These are phyloP conservation scores for Cryptocephalus primarius DNA, from an alignment of 2,888 invertebrate genomes.

Conservation along the genomic window DNA sequence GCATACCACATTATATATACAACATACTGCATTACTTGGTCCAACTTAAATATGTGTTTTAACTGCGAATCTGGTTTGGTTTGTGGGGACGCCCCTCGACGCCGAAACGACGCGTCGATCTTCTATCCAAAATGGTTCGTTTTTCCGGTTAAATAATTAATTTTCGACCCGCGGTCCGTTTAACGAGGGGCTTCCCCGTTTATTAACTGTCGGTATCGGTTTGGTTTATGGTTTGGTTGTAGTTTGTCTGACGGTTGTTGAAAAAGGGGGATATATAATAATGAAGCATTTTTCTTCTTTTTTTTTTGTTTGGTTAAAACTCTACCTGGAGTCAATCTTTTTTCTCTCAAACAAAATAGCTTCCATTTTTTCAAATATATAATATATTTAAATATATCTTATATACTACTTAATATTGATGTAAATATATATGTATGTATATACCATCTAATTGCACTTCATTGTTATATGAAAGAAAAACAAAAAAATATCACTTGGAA, in stretches of 20 bases:
- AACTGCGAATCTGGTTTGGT: conserved; percentile 37
- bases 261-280: conserved; percentile 20
- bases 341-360: conserved; percentile 55
- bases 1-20: conserved; percentile 31
- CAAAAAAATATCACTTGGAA: conserved; percentile 22
- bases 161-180: neutral
- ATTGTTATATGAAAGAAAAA: conserved; percentile 40
- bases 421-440: conserved; percentile 46
- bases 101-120: neutral
- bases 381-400: conserved; percentile 41
- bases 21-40: conserved; percentile 32
- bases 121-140: no score
- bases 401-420: conserved; percentile 42
- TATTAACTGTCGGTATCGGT: conserved; percentile 48
- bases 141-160: no score
- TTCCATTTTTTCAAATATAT: conserved; percentile 41
- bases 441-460: conserved; percentile 54
- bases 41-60: conserved; percentile 35
- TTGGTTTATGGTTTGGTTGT: conserved; percentile 41
- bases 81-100: conserved; percentile 16
- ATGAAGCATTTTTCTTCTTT: neutral
- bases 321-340: conserved; percentile 49
- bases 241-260: conserved; percentile 38
- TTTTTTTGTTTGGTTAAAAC: conserved; percentile 25
- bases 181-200: neutral